phyloP scores from a whole-genome alignment of 2,113 vertebrate species.

The Oplegnathus fasciatus region DNA sequence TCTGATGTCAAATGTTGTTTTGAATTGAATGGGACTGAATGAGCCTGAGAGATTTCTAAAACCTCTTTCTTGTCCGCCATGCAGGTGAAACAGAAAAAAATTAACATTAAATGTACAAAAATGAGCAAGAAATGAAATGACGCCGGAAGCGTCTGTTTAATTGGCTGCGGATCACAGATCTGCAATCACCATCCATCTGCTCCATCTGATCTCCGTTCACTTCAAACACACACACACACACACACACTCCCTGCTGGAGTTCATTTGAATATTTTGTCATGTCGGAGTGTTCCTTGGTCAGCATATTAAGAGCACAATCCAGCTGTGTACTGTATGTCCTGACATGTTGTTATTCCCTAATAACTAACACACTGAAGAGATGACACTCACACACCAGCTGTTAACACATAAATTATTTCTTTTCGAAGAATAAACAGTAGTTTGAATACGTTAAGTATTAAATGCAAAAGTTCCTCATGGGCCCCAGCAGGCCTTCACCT shows the following conservation, averaged over 20 bases:
- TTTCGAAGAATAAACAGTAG: background rate
- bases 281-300: slow-evolving; percentile 27
- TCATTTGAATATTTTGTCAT: slow-evolving; percentile 14
- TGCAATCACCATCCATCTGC: slow-evolving; percentile 61
- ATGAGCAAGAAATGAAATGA: slow-evolving; percentile 38
- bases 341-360: slow-evolving; percentile 11
- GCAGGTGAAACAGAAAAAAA: background rate
- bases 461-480: background rate
- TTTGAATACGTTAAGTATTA: background rate
- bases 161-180: slow-evolving; percentile 56
- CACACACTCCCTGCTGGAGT: background rate
- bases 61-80: background rate
- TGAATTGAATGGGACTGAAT: background rate
- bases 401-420: background rate
- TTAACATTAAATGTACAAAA: slow-evolving; percentile 11
- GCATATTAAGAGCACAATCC: slow-evolving; percentile 26
- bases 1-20: background rate
- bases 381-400: slow-evolving; percentile 6
- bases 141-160: slow-evolving; percentile 50
- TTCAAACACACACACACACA: slow-evolving; percentile 22
- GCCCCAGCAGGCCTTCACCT: background rate
- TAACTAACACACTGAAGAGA: background rate
- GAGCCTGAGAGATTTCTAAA: too few relatives aligned
- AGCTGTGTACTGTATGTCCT: slow-evolving; percentile 16
- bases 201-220: slow-evolving; percentile 35